Conservation (phyloP, 1,140 invertebrate species). For the Akabosia matsudoensis region DNA sequence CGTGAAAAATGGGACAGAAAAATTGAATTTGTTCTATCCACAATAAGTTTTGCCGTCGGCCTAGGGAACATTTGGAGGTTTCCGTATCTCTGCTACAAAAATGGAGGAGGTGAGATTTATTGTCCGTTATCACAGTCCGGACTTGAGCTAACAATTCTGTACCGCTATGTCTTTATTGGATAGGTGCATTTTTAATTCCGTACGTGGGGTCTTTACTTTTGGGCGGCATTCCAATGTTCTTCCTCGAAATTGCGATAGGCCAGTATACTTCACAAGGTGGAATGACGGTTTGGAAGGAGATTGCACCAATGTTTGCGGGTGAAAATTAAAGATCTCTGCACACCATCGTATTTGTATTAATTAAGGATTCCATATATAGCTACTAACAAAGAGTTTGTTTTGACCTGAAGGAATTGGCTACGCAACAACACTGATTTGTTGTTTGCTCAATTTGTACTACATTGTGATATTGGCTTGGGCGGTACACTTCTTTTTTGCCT, state of each 20-base stretch:
- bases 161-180: too few species aligned
- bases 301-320: conserved; percentile 56
- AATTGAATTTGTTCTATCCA: conserved; percentile 44
- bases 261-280: conserved; percentile 54
- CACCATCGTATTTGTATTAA: too few species aligned
- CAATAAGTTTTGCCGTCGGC: conserved; percentile 44
- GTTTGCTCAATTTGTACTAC: conserved; percentile 59
- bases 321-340: too few species aligned
- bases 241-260: conserved; percentile 60
- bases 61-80: conserved; percentile 54
- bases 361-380: too few species aligned
- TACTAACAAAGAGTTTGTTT: too few species aligned
- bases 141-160: too few species aligned
- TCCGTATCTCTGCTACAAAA: conserved; percentile 59
- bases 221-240: conserved; percentile 60
- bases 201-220: conserved; percentile 58
- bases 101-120: conserved; percentile 58
- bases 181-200: conserved; percentile 61
- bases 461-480: conserved; percentile 62
- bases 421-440: conserved; percentile 60
- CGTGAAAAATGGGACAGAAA: conserved; percentile 46
- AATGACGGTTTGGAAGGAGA: conserved; percentile 54
- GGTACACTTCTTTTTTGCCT: conserved; percentile 59
- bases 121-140: too few species aligned
- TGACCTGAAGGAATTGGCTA: conserved; percentile 61